Base-by-base conservation (phyloP, 2,888 invertebrate genomes). In the Eupithecia subfuscata region DNA sequence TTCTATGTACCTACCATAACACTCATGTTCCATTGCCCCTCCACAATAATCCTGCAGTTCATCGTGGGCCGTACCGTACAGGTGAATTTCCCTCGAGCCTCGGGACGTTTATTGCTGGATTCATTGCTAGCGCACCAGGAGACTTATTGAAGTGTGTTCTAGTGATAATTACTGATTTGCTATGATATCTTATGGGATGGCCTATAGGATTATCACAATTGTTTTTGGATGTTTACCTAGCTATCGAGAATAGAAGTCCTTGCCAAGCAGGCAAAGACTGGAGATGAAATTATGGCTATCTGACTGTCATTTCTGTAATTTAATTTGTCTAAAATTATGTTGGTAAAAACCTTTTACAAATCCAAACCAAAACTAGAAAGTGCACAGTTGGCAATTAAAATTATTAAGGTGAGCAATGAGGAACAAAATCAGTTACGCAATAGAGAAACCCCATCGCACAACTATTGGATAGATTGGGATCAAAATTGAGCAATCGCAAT, bases 121-220 rank as follows among this genome's bases (percentile, higher is more conserved):
- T 60, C 25, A 60, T 60, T 56, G 56, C 56, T 22, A 56, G 22
- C 12, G 56, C 56, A 56, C 25, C 60, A 60, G 12, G 60, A 60
- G 60, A 60, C 60, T 60, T 56, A 56, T 56, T 25, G 60, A 12
- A 25, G 25, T 60, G 25, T 60, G 60, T 60, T 56, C 56, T 56
- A 11, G 22, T n/a, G 56, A 22, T 52, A n/a, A n/a, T 52, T 52
- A n/a, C 5, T 40, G 25, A 60, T 25, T 25, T 14, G 25, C 2
- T 56, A 60, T 25, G 12, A 22, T 25, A 25, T 60, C 60, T 11
- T 60, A 37, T 25, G 25, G 60, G 2, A 9, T 11, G 52, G 22
- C 22, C 22, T 60, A 6, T 1, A 6, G 14, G 60, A 60, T 25
- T 60, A 25, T 2, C 0, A 11, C 22, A n/a, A 11, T 56, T 9